Evolutionary conservation across 2,797 vertebrate genomes (phyloP).

Genomic region (Phataginus tetradactyla): DNA sequence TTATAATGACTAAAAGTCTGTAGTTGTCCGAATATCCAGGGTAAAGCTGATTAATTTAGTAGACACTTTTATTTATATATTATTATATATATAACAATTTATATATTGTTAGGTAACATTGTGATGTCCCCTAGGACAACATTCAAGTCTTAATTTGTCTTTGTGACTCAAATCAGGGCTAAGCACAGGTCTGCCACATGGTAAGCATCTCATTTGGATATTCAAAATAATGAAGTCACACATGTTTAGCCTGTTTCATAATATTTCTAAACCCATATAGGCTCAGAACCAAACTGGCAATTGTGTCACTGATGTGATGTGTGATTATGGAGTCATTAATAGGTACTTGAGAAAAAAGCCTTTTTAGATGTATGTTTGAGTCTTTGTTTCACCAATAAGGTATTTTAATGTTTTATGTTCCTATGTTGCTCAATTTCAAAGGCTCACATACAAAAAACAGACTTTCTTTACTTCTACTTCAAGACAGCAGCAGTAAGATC

Average conservation of each 20-base stretch:
- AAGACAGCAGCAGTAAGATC: background rate
- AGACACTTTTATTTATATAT: background rate
- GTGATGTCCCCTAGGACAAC: background rate
- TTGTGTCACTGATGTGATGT: background rate
- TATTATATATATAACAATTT: background rate
- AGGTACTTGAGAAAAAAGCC: background rate
- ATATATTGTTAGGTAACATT: background rate
- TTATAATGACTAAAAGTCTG: background rate
- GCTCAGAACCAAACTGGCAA: background rate
- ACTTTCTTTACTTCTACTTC: background rate
- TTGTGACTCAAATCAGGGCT: background rate
- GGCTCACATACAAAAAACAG: background rate
- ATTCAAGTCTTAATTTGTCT: background rate
- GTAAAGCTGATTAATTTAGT: background rate
- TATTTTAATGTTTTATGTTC: background rate
- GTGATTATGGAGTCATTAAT: background rate
- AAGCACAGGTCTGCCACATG: background rate
- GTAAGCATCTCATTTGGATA: background rate
- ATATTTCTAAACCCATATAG: background rate
- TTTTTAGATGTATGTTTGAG: background rate
- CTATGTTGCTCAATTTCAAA: background rate
- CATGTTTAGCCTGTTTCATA: background rate
- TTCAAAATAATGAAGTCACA: background rate
- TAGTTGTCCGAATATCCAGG: background rate
- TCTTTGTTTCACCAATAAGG: conserved; percentile 23